Evolutionary conservation across 2,888 invertebrate genomes (phyloP), one percentile per base, ranked within the genome.

Genomic region (Oxyteleia sp.): DNA sequence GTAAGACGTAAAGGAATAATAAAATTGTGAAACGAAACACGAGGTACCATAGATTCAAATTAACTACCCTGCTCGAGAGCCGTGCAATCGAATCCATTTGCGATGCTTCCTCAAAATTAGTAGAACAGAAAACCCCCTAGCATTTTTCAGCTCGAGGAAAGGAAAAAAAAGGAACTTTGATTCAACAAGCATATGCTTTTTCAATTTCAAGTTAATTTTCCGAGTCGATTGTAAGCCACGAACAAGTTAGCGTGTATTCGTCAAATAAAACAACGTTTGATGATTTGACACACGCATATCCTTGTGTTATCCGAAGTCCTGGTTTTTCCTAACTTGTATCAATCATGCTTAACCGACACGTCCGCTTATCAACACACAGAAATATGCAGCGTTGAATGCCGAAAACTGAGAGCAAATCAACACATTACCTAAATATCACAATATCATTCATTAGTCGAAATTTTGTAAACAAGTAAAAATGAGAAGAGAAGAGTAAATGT

Each of bases 21-120:
- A 72, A 82, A 82, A 64, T 43, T 78, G 82, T 78, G 68, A 83
- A 79, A 83, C 49, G 64, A 83, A 78, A 83, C 47, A 72, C 61
- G 49, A 74, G 38, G 20, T 78, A 78, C 53, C 38, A 72, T 74
- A 79, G 63, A 78, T 55, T 74, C 57, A 43, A 64, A 47, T 72
- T 69, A 68, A 66, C 64, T 32, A 66, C 18, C 63, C 59, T 18
- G 49, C 51, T 38, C 16, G 61, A 57, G 61, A 49, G 11, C 26
- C 15, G 15, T 47, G 45, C 66, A 47, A 55, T 76, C 23, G 13
- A 68, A 72, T 55, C 51, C 74, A 57, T 69, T 64, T 43, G 55
- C n/a, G 18, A 69, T 57, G 32, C 64, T 79, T 64, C 57, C 71
- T 71, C 64, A 18, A 32, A 57, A 32, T 43, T 57, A 41, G n/a